Percentiles rank a stretch among this genome's conserved stretches.
Evolutionary conservation across 2,113 vertebrate genomes (phyloP).

Genomic region (Trinectes maculatus): DNA sequence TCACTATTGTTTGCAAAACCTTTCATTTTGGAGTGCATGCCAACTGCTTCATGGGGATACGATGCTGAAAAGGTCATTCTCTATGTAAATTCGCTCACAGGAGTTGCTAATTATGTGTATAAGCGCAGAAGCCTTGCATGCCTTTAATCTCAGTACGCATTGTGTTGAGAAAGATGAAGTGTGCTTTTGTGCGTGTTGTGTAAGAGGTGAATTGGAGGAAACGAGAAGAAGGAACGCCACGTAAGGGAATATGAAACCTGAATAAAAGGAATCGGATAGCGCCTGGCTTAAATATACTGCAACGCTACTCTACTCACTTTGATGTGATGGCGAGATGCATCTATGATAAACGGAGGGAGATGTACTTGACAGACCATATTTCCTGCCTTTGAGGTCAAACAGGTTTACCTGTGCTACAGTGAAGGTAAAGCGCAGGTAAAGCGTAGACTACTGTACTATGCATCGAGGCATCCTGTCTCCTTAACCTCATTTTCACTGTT

Average conservation of each 20-base stretch:
- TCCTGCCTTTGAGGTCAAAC: conserved; percentile 24
- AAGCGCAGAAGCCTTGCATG: not conserved
- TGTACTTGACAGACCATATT: conserved; percentile 27
- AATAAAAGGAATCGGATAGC: too few species aligned
- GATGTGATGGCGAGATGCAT: too few species aligned
- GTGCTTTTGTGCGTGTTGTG: not conserved
- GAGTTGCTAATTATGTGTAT: not conserved
- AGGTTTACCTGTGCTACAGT: conserved; percentile 12
- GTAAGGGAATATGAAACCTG: too few species aligned
- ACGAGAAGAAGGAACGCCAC: not conserved
- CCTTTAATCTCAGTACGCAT: not conserved
- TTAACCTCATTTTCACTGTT: conserved; percentile 2
- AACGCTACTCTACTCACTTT: too few species aligned
- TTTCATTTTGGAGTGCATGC: not conserved
- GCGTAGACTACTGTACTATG: not conserved
- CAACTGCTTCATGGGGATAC: not conserved
- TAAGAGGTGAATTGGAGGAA: not conserved
- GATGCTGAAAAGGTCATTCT: conserved; percentile 19
- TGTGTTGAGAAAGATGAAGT: not conserved
- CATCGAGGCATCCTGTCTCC: conserved; percentile 1
- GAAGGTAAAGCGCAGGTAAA: conserved; percentile 9
- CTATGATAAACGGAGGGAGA: conserved; percentile 21
- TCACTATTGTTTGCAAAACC: too few species aligned
- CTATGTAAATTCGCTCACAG: not conserved
- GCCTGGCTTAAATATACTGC: too few species aligned